Percentiles rank a stretch among this genome's conserved stretches.
phyloP scores from a whole-genome alignment of 2,113 vertebrate species.

The Stercorarius parasiticus region DNA sequence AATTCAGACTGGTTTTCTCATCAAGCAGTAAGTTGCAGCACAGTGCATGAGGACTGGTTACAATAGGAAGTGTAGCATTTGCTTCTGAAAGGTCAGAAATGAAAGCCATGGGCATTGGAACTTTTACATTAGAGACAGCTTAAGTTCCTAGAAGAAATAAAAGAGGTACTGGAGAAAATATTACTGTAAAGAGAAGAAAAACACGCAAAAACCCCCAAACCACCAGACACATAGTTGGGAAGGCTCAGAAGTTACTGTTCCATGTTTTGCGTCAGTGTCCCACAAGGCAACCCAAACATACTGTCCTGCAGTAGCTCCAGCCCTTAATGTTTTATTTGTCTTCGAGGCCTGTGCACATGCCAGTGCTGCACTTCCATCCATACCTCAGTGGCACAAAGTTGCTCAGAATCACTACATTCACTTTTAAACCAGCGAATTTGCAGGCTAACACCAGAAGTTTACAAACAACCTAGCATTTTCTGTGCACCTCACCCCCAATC shows the following conservation, averaged over 20 bases:
- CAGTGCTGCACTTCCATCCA: neutral
- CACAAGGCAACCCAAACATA: neutral
- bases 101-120: neutral
- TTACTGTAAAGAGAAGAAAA: neutral
- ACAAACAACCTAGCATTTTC: neutral
- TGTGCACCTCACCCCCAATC: neutral
- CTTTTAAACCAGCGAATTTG: neutral
- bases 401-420: neutral
- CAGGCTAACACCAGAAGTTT: neutral
- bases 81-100: neutral
- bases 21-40: neutral
- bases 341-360: neutral
- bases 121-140: neutral
- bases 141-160: neutral
- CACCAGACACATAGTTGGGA: neutral
- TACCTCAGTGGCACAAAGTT: neutral
- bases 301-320: neutral
- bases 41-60: neutral
- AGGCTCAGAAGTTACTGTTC: neutral
- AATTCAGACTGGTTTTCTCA: neutral
- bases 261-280: neutral
- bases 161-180: neutral
- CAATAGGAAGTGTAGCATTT: neutral
- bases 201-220: neutral
- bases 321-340: neutral